Conservation (phyloP, 2,113 vertebrate genomes). For the Sceloporus tristichus region DNA sequence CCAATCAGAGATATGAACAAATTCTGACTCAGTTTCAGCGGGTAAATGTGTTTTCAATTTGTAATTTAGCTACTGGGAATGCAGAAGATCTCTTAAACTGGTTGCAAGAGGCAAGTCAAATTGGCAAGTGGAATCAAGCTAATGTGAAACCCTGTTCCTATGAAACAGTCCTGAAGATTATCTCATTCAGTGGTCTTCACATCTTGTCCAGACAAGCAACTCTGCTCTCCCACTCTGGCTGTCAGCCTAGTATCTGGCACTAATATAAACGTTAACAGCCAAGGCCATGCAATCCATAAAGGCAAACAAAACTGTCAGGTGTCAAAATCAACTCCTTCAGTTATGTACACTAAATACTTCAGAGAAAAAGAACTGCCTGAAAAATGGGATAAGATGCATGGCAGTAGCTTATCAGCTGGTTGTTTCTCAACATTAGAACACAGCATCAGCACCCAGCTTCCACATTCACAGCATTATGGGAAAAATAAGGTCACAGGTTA, state of each 20-base stretch:
- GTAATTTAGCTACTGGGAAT: constrained; percentile 20
- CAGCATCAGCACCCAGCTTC: background rate
- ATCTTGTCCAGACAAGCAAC: background rate
- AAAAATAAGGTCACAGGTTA: background rate
- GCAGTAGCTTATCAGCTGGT: background rate
- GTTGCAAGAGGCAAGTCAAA: background rate
- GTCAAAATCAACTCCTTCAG: background rate
- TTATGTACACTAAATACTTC: background rate
- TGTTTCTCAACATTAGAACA: background rate
- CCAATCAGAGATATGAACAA: constrained; percentile 28
- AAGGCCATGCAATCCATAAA: background rate
- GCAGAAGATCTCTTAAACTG: background rate
- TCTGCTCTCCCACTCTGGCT: background rate
- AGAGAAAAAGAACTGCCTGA: background rate
- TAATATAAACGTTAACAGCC: background rate
- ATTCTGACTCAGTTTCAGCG: constrained; percentile 19
- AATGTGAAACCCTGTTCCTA: background rate
- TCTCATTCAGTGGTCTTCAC: background rate
- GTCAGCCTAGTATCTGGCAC: background rate
- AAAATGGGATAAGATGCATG: background rate
- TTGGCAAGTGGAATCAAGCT: background rate
- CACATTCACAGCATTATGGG: background rate
- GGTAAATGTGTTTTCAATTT: constrained; percentile 33
- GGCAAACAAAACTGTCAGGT: background rate
- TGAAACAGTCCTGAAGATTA: background rate